These are phyloP conservation scores for Rhopalosiphum padi DNA, from an alignment of 1,140 invertebrate species.

Conservation along the genomic window DNA sequence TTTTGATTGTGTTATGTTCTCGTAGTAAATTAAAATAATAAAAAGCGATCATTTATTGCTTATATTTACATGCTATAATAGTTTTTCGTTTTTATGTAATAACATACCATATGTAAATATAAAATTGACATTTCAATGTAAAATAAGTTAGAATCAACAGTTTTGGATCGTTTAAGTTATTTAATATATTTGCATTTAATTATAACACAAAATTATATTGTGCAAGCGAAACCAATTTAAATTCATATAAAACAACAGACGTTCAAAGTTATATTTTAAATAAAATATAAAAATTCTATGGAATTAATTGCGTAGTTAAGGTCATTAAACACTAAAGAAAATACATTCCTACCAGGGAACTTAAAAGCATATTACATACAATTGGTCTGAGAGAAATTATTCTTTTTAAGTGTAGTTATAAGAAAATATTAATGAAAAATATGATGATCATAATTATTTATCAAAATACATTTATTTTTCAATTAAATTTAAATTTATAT, in stretches of 20 bases:
- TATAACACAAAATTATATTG: neutral
- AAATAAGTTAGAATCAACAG: neutral
- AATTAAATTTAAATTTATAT: neutral
- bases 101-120: neutral
- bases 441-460: neutral
- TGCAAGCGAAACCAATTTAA: neutral
- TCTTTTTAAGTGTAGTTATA: neutral
- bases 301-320: slow-evolving; percentile 28
- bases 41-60: neutral
- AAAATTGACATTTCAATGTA: neutral
- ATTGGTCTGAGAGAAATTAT: neutral
- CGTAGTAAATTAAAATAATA: neutral
- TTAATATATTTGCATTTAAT: slow-evolving; percentile 30
- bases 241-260: neutral
- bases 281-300: neutral
- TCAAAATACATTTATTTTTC: neutral
- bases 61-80: neutral
- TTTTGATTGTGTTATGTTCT: neutral
- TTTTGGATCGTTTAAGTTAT: slow-evolving; percentile 9
- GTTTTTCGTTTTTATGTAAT: neutral
- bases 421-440: neutral
- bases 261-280: neutral
- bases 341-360: neutral
- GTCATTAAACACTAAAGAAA: neutral
- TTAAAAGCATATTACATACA: neutral